Percentiles rank a stretch among this genome's conserved stretches.
Conservation (phyloP, 53 echinoderm and acorn worm genomes). For the Holothuria scabra region DNA sequence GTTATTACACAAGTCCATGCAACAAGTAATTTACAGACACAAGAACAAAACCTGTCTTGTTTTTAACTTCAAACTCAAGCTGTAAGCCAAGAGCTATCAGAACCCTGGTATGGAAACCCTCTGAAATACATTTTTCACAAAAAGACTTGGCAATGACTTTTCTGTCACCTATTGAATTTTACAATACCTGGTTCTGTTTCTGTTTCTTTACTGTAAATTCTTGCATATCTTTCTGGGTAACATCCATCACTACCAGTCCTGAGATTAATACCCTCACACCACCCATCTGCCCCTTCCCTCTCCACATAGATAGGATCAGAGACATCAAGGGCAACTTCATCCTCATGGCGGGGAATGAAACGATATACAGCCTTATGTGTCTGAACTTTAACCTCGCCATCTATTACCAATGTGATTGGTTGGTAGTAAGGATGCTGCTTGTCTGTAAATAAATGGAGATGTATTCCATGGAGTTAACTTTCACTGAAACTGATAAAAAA, state of each 20-base stretch:
- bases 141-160: no score
- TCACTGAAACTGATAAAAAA: no score
- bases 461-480: no score
- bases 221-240: slow-evolving; percentile 83
- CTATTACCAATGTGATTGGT: slow-evolving; percentile 86
- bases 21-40: no score
- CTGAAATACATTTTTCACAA: no score
- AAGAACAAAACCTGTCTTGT: no score
- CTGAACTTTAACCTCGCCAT: slow-evolving; percentile 89
- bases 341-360: slow-evolving; percentile 93
- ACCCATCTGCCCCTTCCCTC: slow-evolving; percentile 83
- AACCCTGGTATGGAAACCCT: no score
- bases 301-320: slow-evolving; percentile 90
- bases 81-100: no score
- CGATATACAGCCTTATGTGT: slow-evolving; percentile 82
- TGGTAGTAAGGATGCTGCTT: slow-evolving; percentile 79
- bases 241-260: slow-evolving; percentile 94
- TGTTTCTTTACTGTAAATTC: slow-evolving; percentile 76
- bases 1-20: no score
- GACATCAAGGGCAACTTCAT: slow-evolving; percentile 80
- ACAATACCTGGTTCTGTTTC: slow-evolving; percentile 78
- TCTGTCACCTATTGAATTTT: background rate
- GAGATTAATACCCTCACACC: slow-evolving; percentile 95
- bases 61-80: no score
- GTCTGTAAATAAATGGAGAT: slow-evolving; percentile 36